Conservation (phyloP, 2,113 vertebrate genomes). For the Rhabdomys dilectus region DNA sequence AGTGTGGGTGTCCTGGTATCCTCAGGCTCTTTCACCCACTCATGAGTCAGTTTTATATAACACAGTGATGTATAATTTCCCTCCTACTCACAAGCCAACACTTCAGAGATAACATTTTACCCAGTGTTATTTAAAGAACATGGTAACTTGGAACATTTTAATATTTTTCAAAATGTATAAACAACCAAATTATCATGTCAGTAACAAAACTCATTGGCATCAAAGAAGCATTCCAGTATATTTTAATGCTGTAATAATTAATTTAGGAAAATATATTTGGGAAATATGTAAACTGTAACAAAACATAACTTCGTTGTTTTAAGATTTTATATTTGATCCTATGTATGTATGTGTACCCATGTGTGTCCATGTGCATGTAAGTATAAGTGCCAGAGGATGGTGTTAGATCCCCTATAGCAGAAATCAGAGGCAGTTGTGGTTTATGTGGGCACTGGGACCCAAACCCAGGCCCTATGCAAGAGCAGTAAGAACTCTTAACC, state of each 20-base stretch:
- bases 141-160: conserved; percentile 84
- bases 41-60: conserved; percentile 91
- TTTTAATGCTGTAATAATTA: conserved; percentile 30
- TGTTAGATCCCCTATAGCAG: too few species aligned
- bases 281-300: conserved; percentile 57
- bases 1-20: conserved; percentile 88
- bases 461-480: background rate
- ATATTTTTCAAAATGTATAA: conserved; percentile 85
- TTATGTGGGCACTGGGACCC: background rate
- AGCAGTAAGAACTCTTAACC: background rate
- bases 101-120: conserved; percentile 86
- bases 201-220: conserved; percentile 78
- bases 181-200: conserved; percentile 85
- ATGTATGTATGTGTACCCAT: background rate
- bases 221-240: conserved; percentile 53
- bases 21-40: conserved; percentile 88
- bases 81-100: conserved; percentile 88
- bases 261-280: background rate
- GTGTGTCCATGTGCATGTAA: background rate
- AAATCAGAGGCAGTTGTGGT: background rate
- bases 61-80: conserved; percentile 88
- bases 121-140: conserved; percentile 87
- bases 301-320: background rate
- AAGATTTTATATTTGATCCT: background rate
- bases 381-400: background rate